Percentiles rank a stretch among this genome's conserved stretches.
phyloP scores from a whole-genome alignment of 1,140 invertebrate genomes.

The Spodoptera litura region DNA sequence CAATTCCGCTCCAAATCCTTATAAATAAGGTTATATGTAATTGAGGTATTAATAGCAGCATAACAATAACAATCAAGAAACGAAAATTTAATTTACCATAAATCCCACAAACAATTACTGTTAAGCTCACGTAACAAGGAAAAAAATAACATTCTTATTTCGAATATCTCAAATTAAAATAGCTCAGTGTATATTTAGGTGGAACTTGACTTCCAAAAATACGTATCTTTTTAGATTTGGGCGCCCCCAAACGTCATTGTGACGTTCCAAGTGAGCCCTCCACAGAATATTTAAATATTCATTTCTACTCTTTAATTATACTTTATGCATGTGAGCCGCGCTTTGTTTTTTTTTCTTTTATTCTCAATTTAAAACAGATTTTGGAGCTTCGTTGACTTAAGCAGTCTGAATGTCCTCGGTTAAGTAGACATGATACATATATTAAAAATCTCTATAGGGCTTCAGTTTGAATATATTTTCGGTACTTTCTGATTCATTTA shows the following conservation, averaged over 20 bases:
- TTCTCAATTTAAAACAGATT: constrained; percentile 47
- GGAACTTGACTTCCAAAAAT: constrained; percentile 75
- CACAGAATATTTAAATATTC: constrained; percentile 82
- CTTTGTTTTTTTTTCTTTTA: constrained; percentile 62
- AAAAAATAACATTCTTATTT: constrained; percentile 30
- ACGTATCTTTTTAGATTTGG: constrained; percentile 79
- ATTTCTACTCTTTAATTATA: constrained; percentile 84
- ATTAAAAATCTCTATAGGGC: constrained; percentile 5
- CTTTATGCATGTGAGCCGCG: constrained; percentile 73
- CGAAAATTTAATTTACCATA: neutral
- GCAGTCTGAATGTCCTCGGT: constrained; percentile 27
- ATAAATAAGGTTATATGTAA: neutral
- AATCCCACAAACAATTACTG: constrained; percentile 6
- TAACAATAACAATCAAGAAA: constrained; percentile 4
- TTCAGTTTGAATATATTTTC: neutral
- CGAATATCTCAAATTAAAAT: constrained; percentile 40
- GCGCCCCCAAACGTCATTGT: constrained; percentile 79
- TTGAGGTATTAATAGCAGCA: neutral
- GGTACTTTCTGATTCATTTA: too few relatives aligned
- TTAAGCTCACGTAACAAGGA: constrained; percentile 20
- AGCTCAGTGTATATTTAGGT: constrained; percentile 60
- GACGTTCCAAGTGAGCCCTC: constrained; percentile 70
- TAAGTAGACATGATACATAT: constrained; percentile 11
- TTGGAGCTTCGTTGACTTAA: constrained; percentile 38
- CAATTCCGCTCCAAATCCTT: too few relatives aligned